Conservation (phyloP, 1,140 invertebrate genomes). For the Zaprionus africanus region DNA sequence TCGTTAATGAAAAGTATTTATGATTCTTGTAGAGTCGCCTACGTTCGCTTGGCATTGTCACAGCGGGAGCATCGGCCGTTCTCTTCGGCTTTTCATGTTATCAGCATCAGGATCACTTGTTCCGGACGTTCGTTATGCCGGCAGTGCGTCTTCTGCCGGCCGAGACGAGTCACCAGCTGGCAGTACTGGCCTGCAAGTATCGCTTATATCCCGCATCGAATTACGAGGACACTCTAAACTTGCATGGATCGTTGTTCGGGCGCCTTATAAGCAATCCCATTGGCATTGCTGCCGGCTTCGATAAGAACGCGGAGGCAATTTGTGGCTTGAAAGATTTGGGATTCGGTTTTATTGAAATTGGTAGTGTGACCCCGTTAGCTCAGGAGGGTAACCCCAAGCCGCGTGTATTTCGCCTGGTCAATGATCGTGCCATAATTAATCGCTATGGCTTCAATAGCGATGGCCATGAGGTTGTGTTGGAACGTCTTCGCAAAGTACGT, state of each 20-base stretch:
- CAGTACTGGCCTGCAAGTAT: constrained; percentile 90
- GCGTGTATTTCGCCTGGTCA: constrained; percentile 93
- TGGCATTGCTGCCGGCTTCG: constrained; percentile 98
- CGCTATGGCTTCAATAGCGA: constrained; percentile 96
- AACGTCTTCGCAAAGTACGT: constrained; percentile 87
- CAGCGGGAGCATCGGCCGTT: constrained; percentile 53
- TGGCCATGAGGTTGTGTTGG: constrained; percentile 91
- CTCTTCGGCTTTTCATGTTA: constrained; percentile 51
- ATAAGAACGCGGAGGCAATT: constrained; percentile 97
- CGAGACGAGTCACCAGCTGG: constrained; percentile 92
- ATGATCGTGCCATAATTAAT: constrained; percentile 97
- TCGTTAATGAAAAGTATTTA: not conserved
- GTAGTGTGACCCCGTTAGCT: constrained; percentile 96
- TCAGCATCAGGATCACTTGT: constrained; percentile 44
- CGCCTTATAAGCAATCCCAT: constrained; percentile 93
- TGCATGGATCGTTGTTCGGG: constrained; percentile 90
- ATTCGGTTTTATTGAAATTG: constrained; percentile 98
- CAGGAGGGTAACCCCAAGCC: constrained; percentile 97
- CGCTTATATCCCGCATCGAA: constrained; percentile 87
- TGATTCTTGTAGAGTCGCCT: constrained; percentile 45
- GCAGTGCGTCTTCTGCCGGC: constrained; percentile 84
- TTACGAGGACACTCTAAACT: constrained; percentile 86
- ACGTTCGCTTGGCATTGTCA: constrained; percentile 63
- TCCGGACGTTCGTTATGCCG: constrained; percentile 69
- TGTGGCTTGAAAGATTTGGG: constrained; percentile 92